phyloP scores from a whole-genome alignment of 92 coral and sea anemone species.

The Muricea muricata region DNA sequence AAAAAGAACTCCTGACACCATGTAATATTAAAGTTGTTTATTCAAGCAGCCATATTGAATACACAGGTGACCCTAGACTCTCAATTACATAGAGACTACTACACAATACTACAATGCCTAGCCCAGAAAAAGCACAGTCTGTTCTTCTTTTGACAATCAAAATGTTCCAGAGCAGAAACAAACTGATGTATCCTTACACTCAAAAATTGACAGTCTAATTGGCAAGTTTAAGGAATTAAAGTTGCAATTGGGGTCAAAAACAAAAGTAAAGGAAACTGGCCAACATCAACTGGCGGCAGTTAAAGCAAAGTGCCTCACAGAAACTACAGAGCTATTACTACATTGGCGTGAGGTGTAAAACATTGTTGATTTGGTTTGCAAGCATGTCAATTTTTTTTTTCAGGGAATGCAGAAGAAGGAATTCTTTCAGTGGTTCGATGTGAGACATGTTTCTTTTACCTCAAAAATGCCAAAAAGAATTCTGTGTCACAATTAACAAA shows the following conservation, averaged over 20 bases:
- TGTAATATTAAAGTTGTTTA: too few relatives aligned
- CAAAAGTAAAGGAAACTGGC: constrained; percentile 12
- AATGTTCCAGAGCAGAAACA: neutral
- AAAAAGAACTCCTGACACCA: too few relatives aligned
- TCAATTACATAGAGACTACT: too few relatives aligned
- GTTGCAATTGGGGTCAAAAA: neutral
- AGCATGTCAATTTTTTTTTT: neutral
- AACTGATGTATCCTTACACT: neutral
- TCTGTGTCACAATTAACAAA: neutral
- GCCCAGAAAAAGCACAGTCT: neutral
- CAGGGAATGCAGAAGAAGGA: neutral
- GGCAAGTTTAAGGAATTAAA: constrained; percentile 15
- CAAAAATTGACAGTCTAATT: constrained; percentile 6
- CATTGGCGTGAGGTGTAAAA: constrained; percentile 2
- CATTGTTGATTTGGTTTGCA: constrained; percentile 19
- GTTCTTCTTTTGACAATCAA: neutral
- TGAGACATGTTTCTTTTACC: neutral
- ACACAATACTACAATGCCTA: too few relatives aligned
- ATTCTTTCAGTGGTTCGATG: constrained; percentile 6
- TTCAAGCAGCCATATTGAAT: too few relatives aligned
- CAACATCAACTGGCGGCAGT: neutral
- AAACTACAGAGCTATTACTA: neutral
- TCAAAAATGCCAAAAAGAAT: neutral
- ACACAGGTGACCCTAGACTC: too few relatives aligned
- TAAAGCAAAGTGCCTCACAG: neutral